A percentile compares a stretch with the other conserved stretches of the same genome.
These are phyloP conservation scores for Coregonus sp. DNA, from an alignment of 2,797 vertebrate genomes.

Conservation along the genomic window DNA sequence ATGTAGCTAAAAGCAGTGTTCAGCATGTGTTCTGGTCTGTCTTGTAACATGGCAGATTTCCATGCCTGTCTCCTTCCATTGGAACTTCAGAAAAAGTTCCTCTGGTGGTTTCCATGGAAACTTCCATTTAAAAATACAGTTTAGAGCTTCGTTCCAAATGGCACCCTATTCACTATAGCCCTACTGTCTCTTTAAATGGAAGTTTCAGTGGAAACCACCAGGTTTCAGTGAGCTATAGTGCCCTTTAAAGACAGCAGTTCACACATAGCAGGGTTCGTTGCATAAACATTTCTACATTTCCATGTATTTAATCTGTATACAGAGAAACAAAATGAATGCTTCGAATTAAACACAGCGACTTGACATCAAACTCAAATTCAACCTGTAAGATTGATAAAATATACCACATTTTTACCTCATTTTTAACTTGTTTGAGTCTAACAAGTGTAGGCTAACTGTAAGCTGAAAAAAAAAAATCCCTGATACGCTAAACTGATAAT, in stretches of 20 bases:
- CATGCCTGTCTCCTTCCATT: conserved; percentile 39
- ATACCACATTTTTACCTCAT: too few relatives aligned
- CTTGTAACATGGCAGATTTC: conserved; percentile 47
- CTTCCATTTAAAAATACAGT: conserved; percentile 58
- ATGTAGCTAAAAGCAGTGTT: conserved; percentile 12
- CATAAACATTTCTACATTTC: conserved; percentile 53
- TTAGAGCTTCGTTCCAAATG: neutral
- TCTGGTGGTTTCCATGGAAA: conserved; percentile 49
- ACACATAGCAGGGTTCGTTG: conserved; percentile 29
- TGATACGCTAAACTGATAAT: too few relatives aligned
- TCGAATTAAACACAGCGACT: conserved; percentile 25
- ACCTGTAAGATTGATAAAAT: conserved; percentile 11
- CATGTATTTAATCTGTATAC: conserved; percentile 26
- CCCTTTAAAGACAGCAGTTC: conserved; percentile 39
- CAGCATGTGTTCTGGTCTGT: conserved; percentile 45
- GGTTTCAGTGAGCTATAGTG: conserved; percentile 16
- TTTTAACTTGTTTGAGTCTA: too few relatives aligned
- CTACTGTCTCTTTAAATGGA: conserved; percentile 53
- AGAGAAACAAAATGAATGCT: conserved; percentile 1
- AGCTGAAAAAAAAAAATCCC: too few relatives aligned
- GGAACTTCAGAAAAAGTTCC: conserved; percentile 52
- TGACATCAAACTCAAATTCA: conserved; percentile 28
- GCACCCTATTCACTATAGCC: neutral
- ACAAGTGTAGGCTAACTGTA: too few relatives aligned
- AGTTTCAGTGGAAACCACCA: conserved; percentile 54